These are phyloP conservation scores for Atopsyche davidsoni DNA, from an alignment of 1,140 invertebrate genomes.

Conservation along the genomic window DNA sequence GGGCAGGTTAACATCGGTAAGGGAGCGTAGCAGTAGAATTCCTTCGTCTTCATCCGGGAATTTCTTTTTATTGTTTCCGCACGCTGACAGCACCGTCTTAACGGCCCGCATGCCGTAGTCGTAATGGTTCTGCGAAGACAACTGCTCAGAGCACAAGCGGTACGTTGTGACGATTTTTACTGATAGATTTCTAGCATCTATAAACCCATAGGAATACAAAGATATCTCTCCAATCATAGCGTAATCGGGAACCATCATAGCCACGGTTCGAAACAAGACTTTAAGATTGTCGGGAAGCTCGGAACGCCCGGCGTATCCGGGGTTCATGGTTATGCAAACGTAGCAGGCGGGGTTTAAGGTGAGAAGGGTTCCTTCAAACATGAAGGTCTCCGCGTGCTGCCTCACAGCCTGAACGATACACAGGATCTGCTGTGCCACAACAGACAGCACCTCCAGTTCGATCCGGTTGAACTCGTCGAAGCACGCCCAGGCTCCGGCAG, in stretches of 20 bases:
- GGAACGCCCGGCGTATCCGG: slow-evolving; percentile 80
- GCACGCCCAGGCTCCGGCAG: slow-evolving; percentile 86
- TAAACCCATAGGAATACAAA: slow-evolving; percentile 87
- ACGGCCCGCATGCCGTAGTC: slow-evolving; percentile 86
- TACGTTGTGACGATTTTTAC: slow-evolving; percentile 91
- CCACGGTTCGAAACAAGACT: slow-evolving; percentile 79
- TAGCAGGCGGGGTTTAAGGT: slow-evolving; percentile 78
- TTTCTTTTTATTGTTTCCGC: slow-evolving; percentile 79
- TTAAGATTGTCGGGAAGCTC: slow-evolving; percentile 79
- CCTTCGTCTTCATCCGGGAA: slow-evolving; percentile 77
- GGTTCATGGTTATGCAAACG: slow-evolving; percentile 88
- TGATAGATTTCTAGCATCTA: slow-evolving; percentile 76
- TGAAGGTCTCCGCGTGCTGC: slow-evolving; percentile 61
- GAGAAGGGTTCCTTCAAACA: slow-evolving; percentile 87
- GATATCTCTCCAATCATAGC: slow-evolving; percentile 88
- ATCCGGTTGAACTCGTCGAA: slow-evolving; percentile 92
- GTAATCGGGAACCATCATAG: slow-evolving; percentile 93
- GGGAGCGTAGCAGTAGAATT: slow-evolving; percentile 70
- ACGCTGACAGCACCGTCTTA: slow-evolving; percentile 66
- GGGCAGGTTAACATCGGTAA: slow-evolving; percentile 88
- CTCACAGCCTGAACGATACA: slow-evolving; percentile 76
- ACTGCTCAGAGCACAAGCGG: slow-evolving; percentile 84
- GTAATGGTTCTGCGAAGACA: slow-evolving; percentile 90
- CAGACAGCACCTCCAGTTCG: slow-evolving; percentile 84
- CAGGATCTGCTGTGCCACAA: slow-evolving; percentile 82